Evolutionary conservation across 2,888 invertebrate species (phyloP).

Genomic region (Endotricha flammealis): DNA sequence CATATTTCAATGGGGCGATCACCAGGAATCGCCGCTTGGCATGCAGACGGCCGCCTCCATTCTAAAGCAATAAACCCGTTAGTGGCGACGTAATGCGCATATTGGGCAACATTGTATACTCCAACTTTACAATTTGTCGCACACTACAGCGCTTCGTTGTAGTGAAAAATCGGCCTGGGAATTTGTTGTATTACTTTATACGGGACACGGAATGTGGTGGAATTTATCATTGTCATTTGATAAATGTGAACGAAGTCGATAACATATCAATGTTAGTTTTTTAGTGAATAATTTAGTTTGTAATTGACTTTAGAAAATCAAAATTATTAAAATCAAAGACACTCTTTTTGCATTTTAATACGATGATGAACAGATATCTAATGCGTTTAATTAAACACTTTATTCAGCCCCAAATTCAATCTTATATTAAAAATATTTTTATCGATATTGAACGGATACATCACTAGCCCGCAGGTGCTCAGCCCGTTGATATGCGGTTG

Average conservation of each 20-base stretch:
- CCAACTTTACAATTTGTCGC: conserved; percentile 18
- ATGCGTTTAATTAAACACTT: too few species aligned
- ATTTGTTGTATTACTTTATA: too few species aligned
- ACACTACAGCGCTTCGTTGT: conserved; percentile 12
- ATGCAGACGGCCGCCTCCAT: conserved; percentile 68
- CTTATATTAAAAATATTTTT: conserved; percentile 24
- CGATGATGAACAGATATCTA: too few species aligned
- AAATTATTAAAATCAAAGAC: too few species aligned
- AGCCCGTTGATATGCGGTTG: conserved; percentile 34
- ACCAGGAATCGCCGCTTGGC: conserved; percentile 70
- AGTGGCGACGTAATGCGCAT: conserved; percentile 65
- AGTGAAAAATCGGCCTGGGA: conserved; percentile 21
- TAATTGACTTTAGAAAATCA: too few species aligned
- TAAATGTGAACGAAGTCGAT: conserved; percentile 12
- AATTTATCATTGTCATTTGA: conserved; percentile 21
- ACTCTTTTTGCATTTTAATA: too few species aligned
- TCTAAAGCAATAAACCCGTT: conserved; percentile 72
- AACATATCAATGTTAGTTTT: too few species aligned
- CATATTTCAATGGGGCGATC: conserved; percentile 75
- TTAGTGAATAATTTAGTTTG: too few species aligned
- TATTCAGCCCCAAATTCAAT: too few species aligned
- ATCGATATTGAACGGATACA: conserved; percentile 26
- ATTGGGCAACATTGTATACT: conserved; percentile 43
- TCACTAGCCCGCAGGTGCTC: conserved; percentile 48
- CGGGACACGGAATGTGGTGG: conserved; percentile 1